Percentiles rank a stretch among this genome's conserved stretches.
phyloP scores from a whole-genome alignment of 2,797 vertebrate genomes.

The Pipistrellus pygmaeus region DNA sequence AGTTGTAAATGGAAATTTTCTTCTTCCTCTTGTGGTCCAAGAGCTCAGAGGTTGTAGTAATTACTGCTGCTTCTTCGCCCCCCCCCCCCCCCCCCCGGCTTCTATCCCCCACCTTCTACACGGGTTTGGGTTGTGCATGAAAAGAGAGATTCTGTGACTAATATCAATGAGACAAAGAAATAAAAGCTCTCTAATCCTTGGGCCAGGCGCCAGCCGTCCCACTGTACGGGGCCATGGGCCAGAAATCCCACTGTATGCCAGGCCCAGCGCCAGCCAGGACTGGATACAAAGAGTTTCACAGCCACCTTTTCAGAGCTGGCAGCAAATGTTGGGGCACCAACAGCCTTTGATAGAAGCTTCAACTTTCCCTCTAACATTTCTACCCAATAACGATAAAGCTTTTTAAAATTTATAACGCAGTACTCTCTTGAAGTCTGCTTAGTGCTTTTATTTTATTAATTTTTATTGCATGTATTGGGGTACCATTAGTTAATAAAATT shows the following conservation, averaged over 20 bases:
- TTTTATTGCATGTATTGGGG: background rate
- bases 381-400: constrained; percentile 75
- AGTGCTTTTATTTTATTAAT: constrained; percentile 66
- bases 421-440: constrained; percentile 75
- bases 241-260: constrained; percentile 82
- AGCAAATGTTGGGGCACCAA: constrained; percentile 76
- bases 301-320: constrained; percentile 82
- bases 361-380: constrained; percentile 80
- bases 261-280: constrained; percentile 75
- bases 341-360: constrained; percentile 83
- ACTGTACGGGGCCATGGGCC: constrained; percentile 79
- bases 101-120: background rate
- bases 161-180: constrained; percentile 85
- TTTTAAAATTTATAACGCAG: constrained; percentile 69
- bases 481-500: background rate
- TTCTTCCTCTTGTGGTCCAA: constrained; percentile 17
- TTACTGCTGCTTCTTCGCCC: constrained; percentile 23
- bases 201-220: constrained; percentile 77
- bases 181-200: constrained; percentile 83
- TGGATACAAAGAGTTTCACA: constrained; percentile 80
- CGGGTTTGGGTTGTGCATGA: constrained; percentile 73
- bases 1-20: constrained; percentile 66
- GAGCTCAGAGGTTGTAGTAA: constrained; percentile 53
- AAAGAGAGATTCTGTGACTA: constrained; percentile 83
- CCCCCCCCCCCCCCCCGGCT: rapidly evolving